Base-by-base conservation (phyloP, 1,140 invertebrate species). In the Aphidius ervi region DNA sequence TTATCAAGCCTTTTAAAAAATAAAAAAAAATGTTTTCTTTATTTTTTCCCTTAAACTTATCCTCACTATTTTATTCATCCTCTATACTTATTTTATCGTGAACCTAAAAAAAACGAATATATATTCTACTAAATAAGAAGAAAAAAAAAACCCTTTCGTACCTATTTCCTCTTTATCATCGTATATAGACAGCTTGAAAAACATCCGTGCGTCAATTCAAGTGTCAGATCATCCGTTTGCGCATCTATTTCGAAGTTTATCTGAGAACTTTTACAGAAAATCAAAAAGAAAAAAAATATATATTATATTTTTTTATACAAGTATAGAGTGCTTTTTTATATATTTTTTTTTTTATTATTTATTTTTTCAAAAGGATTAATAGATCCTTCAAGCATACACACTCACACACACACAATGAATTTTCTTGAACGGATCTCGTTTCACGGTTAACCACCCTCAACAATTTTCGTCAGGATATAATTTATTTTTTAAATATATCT, bases 141-240 rank as follows among this genome's bases (percentile, higher is more conserved):
- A 3, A 31, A 31, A 31, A 31, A 31, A 31, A 31, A 31, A 31
- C 4, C 4, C 4, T 31, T 31, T 31, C 50, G 57, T 43, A 39
- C 47, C 47, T 50, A 50, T 59, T 59, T 59, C 41, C 48, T 48
- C 40, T 10, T 5, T 8, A 48, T 41, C 41, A 37, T 31, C 37
- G 46, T 37, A 37, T 59, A 59, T 59, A 42, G 46, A 10, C 57
- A 42, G 31, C 37, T 50, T 50, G 41, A 59, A 50, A 40, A 59
- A 50, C 47, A 59, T 59, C 48, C 47, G 10, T n/a, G 37, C 16
- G 48, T 49, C 46, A 40, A 49, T 41, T 48, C 47, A 42, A 50
- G 49, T 50, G 52, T 39, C n/a, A 40, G 52, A 54, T 43, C 39
- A 59, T 59, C 57, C 48, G 46, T 31, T 31, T 31, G 23, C 23